phyloP scores from a whole-genome alignment of 2,113 vertebrate species.

The Labeo rohita region DNA sequence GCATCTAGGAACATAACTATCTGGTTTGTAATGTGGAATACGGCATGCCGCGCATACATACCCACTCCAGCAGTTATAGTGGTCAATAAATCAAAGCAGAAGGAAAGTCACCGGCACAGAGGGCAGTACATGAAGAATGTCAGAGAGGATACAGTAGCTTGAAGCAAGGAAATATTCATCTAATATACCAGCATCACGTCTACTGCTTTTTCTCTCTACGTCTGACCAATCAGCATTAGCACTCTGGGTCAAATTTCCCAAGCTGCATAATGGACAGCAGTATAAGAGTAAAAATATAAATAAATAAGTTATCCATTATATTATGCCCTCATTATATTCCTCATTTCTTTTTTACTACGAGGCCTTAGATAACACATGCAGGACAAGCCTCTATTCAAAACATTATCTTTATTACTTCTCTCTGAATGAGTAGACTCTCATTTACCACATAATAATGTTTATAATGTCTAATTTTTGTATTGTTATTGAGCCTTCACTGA shows the following conservation, averaged over 20 bases:
- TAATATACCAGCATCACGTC: neutral
- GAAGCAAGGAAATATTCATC: slow-evolving; percentile 16
- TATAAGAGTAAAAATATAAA: slow-evolving; percentile 9
- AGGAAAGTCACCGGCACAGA: neutral
- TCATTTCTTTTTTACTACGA: slow-evolving; percentile 2
- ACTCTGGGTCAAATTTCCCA: neutral
- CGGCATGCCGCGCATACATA: neutral
- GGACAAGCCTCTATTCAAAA: slow-evolving; percentile 13
- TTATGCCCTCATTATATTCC: neutral
- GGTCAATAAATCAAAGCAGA: slow-evolving; percentile 16
- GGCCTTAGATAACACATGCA: neutral
- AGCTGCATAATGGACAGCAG: slow-evolving; percentile 1
- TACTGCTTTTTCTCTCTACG: neutral
- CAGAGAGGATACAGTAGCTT: slow-evolving; percentile 18
- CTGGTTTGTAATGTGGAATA: neutral
- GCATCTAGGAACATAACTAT: neutral
- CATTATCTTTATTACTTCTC: neutral
- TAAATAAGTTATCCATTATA: slow-evolving; percentile 8
- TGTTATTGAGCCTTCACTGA: slow-evolving; percentile 49
- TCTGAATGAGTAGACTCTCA: slow-evolving; percentile 24
- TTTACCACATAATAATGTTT: slow-evolving; percentile 47
- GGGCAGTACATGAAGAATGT: slow-evolving; percentile 4
- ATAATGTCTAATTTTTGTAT: slow-evolving; percentile 45
- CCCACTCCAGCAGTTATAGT: neutral
- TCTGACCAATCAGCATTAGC: slow-evolving; percentile 8